Evolutionary conservation across 2,888 invertebrate species (phyloP).

Genomic region (Sesamia inferens): DNA sequence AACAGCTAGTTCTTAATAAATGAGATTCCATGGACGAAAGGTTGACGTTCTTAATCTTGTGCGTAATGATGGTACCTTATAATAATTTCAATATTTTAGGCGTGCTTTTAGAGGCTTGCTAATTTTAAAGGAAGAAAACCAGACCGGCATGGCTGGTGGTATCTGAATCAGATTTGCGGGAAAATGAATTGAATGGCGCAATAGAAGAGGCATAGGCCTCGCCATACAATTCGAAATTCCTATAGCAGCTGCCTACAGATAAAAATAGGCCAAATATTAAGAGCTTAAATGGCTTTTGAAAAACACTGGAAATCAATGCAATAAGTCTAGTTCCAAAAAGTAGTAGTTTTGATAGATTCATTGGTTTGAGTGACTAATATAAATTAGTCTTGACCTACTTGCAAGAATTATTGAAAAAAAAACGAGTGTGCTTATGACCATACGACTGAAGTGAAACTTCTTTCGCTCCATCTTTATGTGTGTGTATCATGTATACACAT

Average conservation of each 20-base stretch:
- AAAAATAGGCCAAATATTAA: not conserved
- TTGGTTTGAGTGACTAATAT: not conserved
- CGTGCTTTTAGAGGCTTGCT: not conserved
- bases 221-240: too few relatives aligned
- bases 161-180: too few relatives aligned
- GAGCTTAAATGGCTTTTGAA: not conserved
- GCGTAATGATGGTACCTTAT: conserved; percentile 32
- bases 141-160: not conserved
- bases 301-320: not conserved
- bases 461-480: too few relatives aligned
- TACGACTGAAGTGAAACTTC: too few relatives aligned
- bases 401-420: too few relatives aligned
- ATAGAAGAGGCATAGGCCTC: too few relatives aligned
- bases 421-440: too few relatives aligned
- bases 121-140: not conserved
- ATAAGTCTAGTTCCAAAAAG: not conserved
- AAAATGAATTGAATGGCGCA: too few relatives aligned
- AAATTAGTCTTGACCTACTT: too few relatives aligned
- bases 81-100: conserved; percentile 22
- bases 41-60: conserved; percentile 28
- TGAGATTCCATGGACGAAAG: conserved; percentile 42
- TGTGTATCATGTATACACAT: too few relatives aligned
- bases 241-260: too few relatives aligned
- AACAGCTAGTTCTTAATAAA: too few relatives aligned
- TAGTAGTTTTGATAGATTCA: not conserved